Evolutionary conservation across 2,797 vertebrate genomes (phyloP).

Genomic region (Salarias fasciatus): DNA sequence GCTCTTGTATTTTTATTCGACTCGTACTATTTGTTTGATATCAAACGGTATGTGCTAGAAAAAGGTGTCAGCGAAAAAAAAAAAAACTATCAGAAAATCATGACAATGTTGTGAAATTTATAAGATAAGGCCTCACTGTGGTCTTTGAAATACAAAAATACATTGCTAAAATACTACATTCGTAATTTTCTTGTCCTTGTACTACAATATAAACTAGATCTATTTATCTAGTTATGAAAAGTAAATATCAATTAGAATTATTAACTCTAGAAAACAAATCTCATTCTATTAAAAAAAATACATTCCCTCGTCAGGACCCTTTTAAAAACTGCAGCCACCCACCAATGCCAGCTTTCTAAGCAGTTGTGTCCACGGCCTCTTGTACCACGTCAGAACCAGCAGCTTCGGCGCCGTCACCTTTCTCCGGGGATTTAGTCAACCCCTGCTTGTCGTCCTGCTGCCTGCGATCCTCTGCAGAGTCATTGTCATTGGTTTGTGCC

Average conservation of each 20-base stretch:
- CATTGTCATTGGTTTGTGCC: slow-evolving; percentile 74
- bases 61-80: slow-evolving; percentile 12
- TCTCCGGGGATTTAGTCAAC: slow-evolving; percentile 66
- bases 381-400: slow-evolving; percentile 47
- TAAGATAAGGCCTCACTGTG: slow-evolving; percentile 76
- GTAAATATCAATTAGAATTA: slow-evolving; percentile 68
- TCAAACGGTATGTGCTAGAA: slow-evolving; percentile 36
- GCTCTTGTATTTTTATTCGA: slow-evolving; percentile 21
- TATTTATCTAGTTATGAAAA: slow-evolving; percentile 63
- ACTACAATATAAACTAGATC: slow-evolving; percentile 63
- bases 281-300: slow-evolving; percentile 73
- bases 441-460: slow-evolving; percentile 65
- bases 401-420: slow-evolving; percentile 60
- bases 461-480: slow-evolving; percentile 55
- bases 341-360: slow-evolving; percentile 59
- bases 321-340: slow-evolving; percentile 55
- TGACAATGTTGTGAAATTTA: slow-evolving; percentile 55
- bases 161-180: slow-evolving; percentile 70
- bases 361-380: slow-evolving; percentile 59
- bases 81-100: slow-evolving; percentile 32
- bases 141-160: slow-evolving; percentile 75
- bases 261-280: slow-evolving; percentile 61
- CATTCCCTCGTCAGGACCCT: slow-evolving; percentile 78
- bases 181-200: slow-evolving; percentile 54
- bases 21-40: slow-evolving; percentile 37